Evolutionary conservation across 2,888 invertebrate species (phyloP).

Genomic region (Hirtodrosophila histrioides): DNA sequence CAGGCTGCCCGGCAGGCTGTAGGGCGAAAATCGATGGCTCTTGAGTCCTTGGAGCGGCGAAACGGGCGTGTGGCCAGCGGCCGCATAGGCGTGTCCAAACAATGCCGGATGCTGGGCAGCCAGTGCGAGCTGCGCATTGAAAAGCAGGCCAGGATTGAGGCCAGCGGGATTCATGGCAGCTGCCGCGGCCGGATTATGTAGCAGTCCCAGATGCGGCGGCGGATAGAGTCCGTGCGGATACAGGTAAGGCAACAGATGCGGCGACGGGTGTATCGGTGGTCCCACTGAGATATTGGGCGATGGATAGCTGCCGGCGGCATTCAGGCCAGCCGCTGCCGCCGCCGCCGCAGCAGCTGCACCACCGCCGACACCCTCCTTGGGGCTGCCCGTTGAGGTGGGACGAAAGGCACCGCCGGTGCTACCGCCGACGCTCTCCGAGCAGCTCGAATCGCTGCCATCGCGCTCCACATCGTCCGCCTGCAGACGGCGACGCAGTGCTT

Average conservation of each 20-base stretch:
- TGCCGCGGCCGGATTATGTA: constrained; percentile 87
- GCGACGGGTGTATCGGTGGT: constrained; percentile 95
- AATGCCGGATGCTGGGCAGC: constrained; percentile 94
- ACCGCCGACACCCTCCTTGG: constrained; percentile 85
- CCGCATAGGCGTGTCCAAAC: constrained; percentile 86
- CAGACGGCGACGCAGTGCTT: constrained; percentile 84
- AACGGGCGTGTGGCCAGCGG: constrained; percentile 89
- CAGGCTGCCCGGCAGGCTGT: constrained; percentile 91
- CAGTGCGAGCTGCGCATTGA: constrained; percentile 94
- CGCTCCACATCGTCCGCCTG: constrained; percentile 88
- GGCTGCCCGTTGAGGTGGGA: constrained; percentile 85
- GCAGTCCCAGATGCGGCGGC: constrained; percentile 89
- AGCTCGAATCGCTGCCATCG: constrained; percentile 90
- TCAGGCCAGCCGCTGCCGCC: constrained; percentile 71
- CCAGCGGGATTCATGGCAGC: constrained; percentile 85
- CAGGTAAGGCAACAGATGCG: constrained; percentile 94
- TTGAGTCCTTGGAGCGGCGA: constrained; percentile 89
- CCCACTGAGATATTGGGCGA: constrained; percentile 97
- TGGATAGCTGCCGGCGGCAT: constrained; percentile 86
- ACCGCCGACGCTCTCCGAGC: constrained; percentile 87
- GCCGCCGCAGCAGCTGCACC: constrained; percentile 54
- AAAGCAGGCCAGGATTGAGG: constrained; percentile 92
- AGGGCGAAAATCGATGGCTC: constrained; percentile 94
- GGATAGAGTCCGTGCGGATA: constrained; percentile 96
- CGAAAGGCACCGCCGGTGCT: constrained; percentile 85